Evolutionary conservation across 2,113 vertebrate genomes (phyloP).

Genomic region (Corynorhinus townsendii): DNA sequence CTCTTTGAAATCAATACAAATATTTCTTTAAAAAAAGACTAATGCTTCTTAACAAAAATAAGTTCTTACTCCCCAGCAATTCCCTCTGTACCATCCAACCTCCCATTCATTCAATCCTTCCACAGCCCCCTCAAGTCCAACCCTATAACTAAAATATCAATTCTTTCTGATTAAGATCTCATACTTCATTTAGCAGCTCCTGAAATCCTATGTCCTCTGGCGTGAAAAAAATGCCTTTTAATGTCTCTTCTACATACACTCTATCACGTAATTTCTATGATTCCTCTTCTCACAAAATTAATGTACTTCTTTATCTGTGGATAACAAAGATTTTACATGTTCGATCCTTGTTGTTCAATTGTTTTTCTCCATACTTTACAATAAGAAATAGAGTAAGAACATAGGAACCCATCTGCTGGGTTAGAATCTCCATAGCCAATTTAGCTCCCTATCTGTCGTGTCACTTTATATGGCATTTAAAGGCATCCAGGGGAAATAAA

Average conservation of each 20-base stretch:
- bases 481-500: not conserved
- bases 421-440: not conserved
- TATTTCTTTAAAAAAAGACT: too few species aligned
- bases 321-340: not conserved
- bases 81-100: not conserved
- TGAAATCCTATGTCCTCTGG: not conserved
- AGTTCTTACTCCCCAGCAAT: not conserved
- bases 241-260: not conserved
- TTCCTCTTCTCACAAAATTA: not conserved
- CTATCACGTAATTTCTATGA: not conserved
- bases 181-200: not conserved
- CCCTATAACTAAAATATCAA: not conserved
- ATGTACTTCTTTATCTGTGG: not conserved
- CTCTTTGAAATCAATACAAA: too few species aligned
- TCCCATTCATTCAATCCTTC: not conserved
- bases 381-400: not conserved
- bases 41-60: not conserved
- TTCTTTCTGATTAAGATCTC: constrained; percentile 15
- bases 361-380: not conserved
- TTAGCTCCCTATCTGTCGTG: not conserved
- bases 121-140: not conserved
- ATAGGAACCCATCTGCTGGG: not conserved
- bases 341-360: not conserved
- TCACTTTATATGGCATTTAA: not conserved
- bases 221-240: not conserved